Conservation (phyloP, 2,797 vertebrate species). For the Prionace glauca region DNA sequence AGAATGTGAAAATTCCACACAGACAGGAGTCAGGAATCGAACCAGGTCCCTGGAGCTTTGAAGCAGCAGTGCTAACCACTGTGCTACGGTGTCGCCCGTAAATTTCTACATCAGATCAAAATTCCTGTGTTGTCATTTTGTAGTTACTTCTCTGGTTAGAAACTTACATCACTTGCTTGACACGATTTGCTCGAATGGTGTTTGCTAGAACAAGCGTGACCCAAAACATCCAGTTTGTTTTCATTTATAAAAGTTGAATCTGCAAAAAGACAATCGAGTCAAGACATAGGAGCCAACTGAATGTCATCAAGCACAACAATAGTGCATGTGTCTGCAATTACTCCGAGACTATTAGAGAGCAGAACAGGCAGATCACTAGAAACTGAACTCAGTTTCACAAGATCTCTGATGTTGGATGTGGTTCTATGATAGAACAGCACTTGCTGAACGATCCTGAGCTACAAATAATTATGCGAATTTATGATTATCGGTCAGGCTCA, state of each 20-base stretch:
- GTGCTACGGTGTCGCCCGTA: no score
- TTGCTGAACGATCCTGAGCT: no score
- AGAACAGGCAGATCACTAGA: not conserved
- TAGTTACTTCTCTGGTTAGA: not conserved
- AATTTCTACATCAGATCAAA: not conserved
- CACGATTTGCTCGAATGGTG: not conserved
- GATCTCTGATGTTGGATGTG: not conserved
- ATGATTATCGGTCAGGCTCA: no score
- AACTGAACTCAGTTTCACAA: not conserved
- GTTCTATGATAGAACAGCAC: no score
- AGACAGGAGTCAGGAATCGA: no score
- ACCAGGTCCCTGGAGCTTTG: no score
- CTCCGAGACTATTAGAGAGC: not conserved
- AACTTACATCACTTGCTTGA: not conserved
- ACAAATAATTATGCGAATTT: no score
- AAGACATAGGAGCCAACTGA: not conserved
- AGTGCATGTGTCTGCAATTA: not conserved
- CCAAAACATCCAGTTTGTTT: conserved; percentile 23
- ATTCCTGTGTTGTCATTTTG: not conserved
- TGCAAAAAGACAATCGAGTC: not conserved
- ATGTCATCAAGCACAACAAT: not conserved
- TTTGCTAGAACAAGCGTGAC: not conserved
- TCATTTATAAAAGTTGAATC: not conserved
- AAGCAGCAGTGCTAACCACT: no score
- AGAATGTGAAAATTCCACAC: no score